Evolutionary conservation across 2,797 vertebrate genomes (phyloP), one percentile per base, ranked within the genome.

Genomic region (Gymnothorax javanicus): DNA sequence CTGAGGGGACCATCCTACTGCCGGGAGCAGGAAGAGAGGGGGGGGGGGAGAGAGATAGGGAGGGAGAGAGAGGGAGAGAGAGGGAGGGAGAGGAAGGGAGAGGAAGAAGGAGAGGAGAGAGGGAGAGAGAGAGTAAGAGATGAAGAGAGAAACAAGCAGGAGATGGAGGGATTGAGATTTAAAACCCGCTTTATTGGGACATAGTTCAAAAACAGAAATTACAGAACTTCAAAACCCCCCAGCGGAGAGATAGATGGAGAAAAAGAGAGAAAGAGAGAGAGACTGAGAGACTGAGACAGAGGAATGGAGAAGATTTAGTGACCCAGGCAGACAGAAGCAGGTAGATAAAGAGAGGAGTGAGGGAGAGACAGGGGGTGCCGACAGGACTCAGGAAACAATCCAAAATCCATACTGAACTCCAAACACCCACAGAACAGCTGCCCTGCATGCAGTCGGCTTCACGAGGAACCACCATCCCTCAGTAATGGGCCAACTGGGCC

Each of bases 1-100:
- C 96, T 93, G 93, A 94, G 94, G 95, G 91, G 87, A 95, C 92
- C 94, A 92, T 90, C 93, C 77, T 43, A 73, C 94, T 93, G 92
- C 88, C 91, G 91, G 91, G 91, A 90, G 92, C 94, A 89, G 84
- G 27, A 23, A 50, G 62, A 59, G 73, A 57, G 60, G 57, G 83
- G 11, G 50, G 33, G 25, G 25, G 13, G 25, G 20, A 56, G 25
- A 73, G 25, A 23, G 81, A 79, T 83, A 71, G n/a, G 84, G 58
- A 86, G 60, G 59, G 60, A 13, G 58, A 59, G 60, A n/a, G 54
- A 62, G 50, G 12, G 67, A 13, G 13, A 25, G 20, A 64, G 33
- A 59, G 7, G 13, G 52, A 13, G 12, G 50, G 87, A 27, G 23
- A n/a, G 58, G 59, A 33, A 27, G 33, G 82, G 71, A 12, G 75